Base-by-base conservation (phyloP, 2,888 invertebrate species). In the Bimastos eiseni region DNA sequence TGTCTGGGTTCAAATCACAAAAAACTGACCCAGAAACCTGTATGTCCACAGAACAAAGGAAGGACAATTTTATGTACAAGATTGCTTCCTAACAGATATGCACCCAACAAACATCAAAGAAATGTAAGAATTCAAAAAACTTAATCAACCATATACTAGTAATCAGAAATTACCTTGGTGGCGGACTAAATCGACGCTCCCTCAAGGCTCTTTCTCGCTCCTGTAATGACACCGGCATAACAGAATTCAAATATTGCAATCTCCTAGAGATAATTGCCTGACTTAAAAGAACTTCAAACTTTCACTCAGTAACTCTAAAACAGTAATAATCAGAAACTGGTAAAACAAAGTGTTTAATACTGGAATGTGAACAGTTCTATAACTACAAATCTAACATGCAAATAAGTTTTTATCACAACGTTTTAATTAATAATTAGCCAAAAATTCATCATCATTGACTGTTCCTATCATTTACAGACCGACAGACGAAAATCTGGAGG, bases 181-280 rank as follows among this genome's bases (percentile, higher is more conserved):
- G 86, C 17, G 86, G 86, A 33, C 86, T 86, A 86, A 86, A 86
- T 36, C 86, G 86, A 86, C 86, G 86, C 19, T 86, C 86, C n/a
- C 86, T 86, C 86, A 86, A 36, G 34, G 86, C 86, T 37, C 86
- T 86, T 24, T 86, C 86, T 37, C 86, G 86, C 34, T 86, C 86
- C 86, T 86, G 36, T 37, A 86, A 86, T 86, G 15, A 33, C 86
- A 86, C n/a, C 30, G n/a, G 30, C 70, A 70, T 6, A 70, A 49
- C 49, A 49, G 49, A n/a, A 70, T 70, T n/a, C 8, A 70, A 49
- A n/a, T 30, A 70, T n/a, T 70, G 70, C 30, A 3, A 70, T n/a
- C 8, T 1, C 11, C 11, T n/a, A 30, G 8, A 0, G n/a, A 8
- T 70, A 70, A 70, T n/a, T 8, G n/a, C 70, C n/a, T 49, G 24